A percentile compares a stretch with the other conserved stretches of the same genome.
phyloP scores from a whole-genome alignment of 2,113 vertebrate genomes.

The Ciconia boyciana region DNA sequence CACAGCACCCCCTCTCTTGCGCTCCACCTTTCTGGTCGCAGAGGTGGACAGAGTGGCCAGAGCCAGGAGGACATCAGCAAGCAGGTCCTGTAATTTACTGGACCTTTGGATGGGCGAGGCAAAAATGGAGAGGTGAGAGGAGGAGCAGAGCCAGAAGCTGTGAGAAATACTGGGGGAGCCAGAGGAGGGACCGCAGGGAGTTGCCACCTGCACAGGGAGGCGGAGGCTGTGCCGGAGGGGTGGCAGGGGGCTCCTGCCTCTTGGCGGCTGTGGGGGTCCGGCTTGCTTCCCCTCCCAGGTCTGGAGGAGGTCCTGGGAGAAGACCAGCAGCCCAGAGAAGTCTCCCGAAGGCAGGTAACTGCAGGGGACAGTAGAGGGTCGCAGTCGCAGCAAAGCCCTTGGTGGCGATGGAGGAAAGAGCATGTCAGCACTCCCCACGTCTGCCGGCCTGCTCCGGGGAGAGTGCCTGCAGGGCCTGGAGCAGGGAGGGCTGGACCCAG shows the following conservation, averaged over 20 bases:
- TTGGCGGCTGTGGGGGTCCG: neutral
- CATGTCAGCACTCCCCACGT: accelerated
- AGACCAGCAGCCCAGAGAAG: neutral
- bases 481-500: neutral
- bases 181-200: neutral
- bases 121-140: neutral
- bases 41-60: neutral
- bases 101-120: neutral
- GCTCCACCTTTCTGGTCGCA: neutral
- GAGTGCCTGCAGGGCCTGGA: neutral
- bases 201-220: neutral
- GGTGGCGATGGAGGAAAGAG: neutral
- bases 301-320: neutral
- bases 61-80: neutral
- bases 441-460: neutral
- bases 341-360: neutral
- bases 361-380: neutral
- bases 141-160: neutral
- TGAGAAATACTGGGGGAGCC: neutral
- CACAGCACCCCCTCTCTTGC: neutral
- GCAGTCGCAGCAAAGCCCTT: neutral
- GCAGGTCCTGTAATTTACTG: neutral
- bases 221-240: neutral
- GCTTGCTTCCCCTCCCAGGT: neutral
- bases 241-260: neutral